A percentile compares a stretch with the other conserved stretches of the same genome.
phyloP scores from a whole-genome alignment of 2,888 invertebrate species.

The Parnassius glacialis region DNA sequence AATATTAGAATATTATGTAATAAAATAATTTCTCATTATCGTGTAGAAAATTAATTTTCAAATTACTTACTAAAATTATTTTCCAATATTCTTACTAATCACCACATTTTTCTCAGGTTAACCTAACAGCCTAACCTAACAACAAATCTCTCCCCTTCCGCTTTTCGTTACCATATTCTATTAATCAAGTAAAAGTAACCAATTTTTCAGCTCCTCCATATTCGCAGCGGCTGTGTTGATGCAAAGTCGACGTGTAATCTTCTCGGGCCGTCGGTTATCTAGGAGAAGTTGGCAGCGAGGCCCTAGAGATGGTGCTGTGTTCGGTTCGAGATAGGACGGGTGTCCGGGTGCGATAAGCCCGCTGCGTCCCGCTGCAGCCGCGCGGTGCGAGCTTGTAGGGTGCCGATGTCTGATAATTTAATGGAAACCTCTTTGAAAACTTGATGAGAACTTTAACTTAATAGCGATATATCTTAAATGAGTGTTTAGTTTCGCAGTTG shows the following conservation, averaged over 20 bases:
- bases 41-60: too few species aligned
- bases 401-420: background rate
- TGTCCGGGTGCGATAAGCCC: slow-evolving; percentile 55
- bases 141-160: too few species aligned
- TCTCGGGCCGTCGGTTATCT: slow-evolving; percentile 10
- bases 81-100: too few species aligned
- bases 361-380: slow-evolving; percentile 30
- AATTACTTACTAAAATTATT: too few species aligned
- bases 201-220: background rate
- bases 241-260: slow-evolving; percentile 6
- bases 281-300: slow-evolving; percentile 28
- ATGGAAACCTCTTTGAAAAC: background rate
- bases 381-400: slow-evolving; percentile 20
- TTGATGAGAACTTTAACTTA: too few species aligned
- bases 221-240: background rate
- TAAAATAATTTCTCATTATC: too few species aligned
- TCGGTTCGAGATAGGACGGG: slow-evolving; percentile 51
- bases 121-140: too few species aligned
- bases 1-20: too few species aligned
- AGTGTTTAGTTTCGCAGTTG: too few species aligned
- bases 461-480: too few species aligned
- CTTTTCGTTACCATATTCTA: too few species aligned
- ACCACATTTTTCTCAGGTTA: too few species aligned
- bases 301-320: slow-evolving; percentile 23
- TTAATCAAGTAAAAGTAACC: background rate